Percentiles rank a stretch among this genome's conserved stretches.
phyloP scores from a whole-genome alignment of 2,113 vertebrate species.

The Gadus chalcogrammus region DNA sequence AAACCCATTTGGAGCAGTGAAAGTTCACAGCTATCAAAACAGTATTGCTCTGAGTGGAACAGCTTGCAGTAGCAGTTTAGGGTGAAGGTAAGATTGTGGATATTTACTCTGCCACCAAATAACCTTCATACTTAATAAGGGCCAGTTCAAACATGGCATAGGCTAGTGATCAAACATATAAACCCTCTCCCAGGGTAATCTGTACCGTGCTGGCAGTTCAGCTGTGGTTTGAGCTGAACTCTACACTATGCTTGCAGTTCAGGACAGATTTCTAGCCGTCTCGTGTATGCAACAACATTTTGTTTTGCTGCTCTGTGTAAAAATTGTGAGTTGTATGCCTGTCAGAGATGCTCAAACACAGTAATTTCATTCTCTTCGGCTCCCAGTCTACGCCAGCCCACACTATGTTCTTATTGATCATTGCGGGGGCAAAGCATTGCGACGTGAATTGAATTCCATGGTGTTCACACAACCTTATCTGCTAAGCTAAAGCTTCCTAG shows the following conservation, averaged over 20 bases:
- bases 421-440: no score
- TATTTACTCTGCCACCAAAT: conserved; percentile 26
- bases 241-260: no score
- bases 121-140: conserved; percentile 39
- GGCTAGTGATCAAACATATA: conserved; percentile 63
- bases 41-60: no score
- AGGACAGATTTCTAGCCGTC: no score
- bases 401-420: background rate
- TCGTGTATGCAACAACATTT: no score
- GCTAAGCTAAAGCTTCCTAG: background rate
- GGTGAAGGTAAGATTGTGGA: no score
- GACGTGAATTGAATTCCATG: background rate
- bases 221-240: conserved; percentile 44
- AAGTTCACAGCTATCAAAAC: no score
- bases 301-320: background rate
- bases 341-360: conserved; percentile 9
- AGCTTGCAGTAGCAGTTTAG: no score
- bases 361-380: conserved; percentile 3
- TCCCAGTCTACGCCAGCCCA: background rate
- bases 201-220: conserved; percentile 57
- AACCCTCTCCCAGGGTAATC: conserved; percentile 64
- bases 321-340: conserved; percentile 6
- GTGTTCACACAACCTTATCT: background rate
- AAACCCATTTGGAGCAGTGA: no score
- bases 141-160: conserved; percentile 47